A percentile compares a stretch with the other conserved stretches of the same genome.
phyloP scores from a whole-genome alignment of 2,797 vertebrate species.

The Aphelocoma californica region DNA sequence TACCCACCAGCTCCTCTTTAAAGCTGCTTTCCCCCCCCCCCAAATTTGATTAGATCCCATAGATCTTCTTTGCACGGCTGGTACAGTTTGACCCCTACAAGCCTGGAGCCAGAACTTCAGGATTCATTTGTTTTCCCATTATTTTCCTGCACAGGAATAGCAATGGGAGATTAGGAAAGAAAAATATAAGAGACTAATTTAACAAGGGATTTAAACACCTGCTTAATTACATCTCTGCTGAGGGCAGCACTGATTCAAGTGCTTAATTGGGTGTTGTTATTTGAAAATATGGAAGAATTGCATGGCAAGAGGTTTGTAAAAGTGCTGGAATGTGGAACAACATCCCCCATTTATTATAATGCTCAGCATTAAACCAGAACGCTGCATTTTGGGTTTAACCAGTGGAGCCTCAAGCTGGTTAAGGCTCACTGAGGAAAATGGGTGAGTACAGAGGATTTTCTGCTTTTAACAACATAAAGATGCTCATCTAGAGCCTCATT shows the following conservation, averaged over 20 bases:
- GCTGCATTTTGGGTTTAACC: background rate
- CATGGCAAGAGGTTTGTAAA: background rate
- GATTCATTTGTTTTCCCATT: constrained; percentile 47
- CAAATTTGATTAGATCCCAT: background rate
- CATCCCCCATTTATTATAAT: background rate
- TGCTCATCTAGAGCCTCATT: background rate
- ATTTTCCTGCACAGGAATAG: constrained; percentile 43
- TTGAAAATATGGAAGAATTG: constrained; percentile 37
- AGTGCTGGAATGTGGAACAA: background rate
- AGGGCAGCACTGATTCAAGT: constrained; percentile 58
- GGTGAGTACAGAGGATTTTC: background rate
- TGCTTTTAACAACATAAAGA: rapidly evolving
- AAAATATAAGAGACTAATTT: constrained; percentile 53
- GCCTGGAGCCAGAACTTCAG: background rate
- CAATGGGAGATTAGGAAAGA: constrained; percentile 50
- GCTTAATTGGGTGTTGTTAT: constrained; percentile 52
- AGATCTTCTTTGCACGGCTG: background rate
- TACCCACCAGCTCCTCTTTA: background rate
- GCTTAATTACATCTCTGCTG: constrained; percentile 65
- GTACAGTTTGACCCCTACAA: background rate
- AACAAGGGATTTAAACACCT: constrained; percentile 63
- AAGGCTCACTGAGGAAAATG: background rate
- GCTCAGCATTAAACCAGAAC: background rate
- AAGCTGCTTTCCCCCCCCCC: background rate
- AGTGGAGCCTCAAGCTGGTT: background rate